Base-by-base conservation (phyloP, 2,888 invertebrate genomes). In the Drosophila nr. perissopoda region DNA sequence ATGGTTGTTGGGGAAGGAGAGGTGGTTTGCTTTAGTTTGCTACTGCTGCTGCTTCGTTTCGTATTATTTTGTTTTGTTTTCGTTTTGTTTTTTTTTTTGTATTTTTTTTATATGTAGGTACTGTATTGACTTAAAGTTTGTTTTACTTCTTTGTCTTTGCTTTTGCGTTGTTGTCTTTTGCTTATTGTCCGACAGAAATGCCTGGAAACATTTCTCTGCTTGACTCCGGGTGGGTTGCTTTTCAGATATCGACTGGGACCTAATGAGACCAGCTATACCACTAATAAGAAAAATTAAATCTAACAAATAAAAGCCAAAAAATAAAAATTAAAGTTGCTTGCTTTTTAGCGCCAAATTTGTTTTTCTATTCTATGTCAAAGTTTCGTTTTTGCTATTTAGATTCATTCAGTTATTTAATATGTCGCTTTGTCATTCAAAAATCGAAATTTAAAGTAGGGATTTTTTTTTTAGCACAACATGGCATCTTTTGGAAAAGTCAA, bases 111-210 rank as follows among this genome's bases (percentile, higher is more conserved):
- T 83, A 60, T 81, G 71, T 83, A 86, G 83, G 74, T 89, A 76
- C 64, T 62, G 80, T 86, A 87, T 85, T 85, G 85, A 89, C 85
- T 85, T 89, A 80, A 89, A 86, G 88, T 86, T 86, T 84, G 75
- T 84, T 87, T 79, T 89, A 81, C 83, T 86, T 88, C 76, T 81
- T 81, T 67, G 66, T 78, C 77, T 81, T 81, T 63, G 57, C 65
- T 40, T 81, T 73, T 52, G 42, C 52, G 61, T 68, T 69, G 63
- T 70, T 67, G 53, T 70, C 62, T 65, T 69, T 74, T 76, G 63
- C 73, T 82, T 85, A 68, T 83, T 83, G 87, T 75, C 66, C 62
- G 56, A 79, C 68, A 81, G 71, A 85, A 79, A 85, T 83, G 88
- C 86, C 83, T 85, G 81, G 65, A 77, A 88, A 89, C 71, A 77